phyloP scores from a whole-genome alignment of 2,888 invertebrate genomes.

The Agrotis clavis region DNA sequence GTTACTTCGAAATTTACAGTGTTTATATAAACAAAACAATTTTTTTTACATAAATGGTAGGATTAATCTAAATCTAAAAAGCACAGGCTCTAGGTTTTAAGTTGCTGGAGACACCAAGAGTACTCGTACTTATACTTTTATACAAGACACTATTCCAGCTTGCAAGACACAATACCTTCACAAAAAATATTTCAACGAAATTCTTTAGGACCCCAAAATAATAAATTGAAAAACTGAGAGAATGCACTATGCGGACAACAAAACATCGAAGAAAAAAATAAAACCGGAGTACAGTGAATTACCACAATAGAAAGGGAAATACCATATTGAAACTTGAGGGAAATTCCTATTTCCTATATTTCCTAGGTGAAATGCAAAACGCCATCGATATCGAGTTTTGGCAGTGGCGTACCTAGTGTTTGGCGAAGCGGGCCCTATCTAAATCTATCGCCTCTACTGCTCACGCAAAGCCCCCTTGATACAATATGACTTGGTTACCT shows the following conservation, averaged over 20 bases:
- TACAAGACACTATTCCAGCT: neutral
- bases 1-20: neutral
- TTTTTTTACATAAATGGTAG: too few species aligned
- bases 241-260: neutral
- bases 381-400: constrained; percentile 26
- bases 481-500: too few species aligned
- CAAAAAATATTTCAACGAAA: too few species aligned
- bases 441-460: too few species aligned
- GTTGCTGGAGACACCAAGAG: neutral
- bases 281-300: constrained; percentile 37
- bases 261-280: constrained; percentile 1
- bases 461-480: too few species aligned
- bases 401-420: too few species aligned
- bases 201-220: neutral
- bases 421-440: too few species aligned
- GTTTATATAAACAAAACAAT: too few species aligned
- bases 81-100: neutral
- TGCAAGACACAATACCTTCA: too few species aligned
- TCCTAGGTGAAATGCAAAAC: constrained; percentile 32
- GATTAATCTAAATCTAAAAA: neutral
- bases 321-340: constrained; percentile 24
- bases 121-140: neutral
- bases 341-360: constrained; percentile 23
- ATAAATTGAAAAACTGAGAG: neutral
- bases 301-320: constrained; percentile 31